phyloP scores from a whole-genome alignment of 2,888 invertebrate species.

The Chromoteleia sp. region DNA sequence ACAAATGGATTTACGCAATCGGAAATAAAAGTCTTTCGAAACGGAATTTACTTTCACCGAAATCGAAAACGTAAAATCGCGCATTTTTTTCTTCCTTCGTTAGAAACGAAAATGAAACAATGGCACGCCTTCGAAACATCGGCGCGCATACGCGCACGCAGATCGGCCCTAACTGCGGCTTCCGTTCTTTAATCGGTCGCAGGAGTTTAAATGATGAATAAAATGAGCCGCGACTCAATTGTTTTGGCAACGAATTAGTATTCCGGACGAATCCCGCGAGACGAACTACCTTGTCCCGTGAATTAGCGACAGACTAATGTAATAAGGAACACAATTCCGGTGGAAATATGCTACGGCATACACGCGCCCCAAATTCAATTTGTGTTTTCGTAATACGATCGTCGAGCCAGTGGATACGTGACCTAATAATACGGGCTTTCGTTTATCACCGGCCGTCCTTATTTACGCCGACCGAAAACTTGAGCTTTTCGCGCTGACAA shows the following conservation, averaged over 20 bases:
- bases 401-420: slow-evolving; percentile 74
- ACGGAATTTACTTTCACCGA: slow-evolving; percentile 28
- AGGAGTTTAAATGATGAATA: slow-evolving; percentile 36
- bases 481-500: not conserved
- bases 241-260: slow-evolving; percentile 49
- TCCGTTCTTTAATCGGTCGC: slow-evolving; percentile 28
- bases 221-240: slow-evolving; percentile 47
- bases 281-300: slow-evolving; percentile 61
- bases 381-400: slow-evolving; percentile 72
- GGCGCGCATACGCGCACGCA: not conserved
- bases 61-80: slow-evolving; percentile 23
- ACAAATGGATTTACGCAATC: not conserved
- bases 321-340: slow-evolving; percentile 72
- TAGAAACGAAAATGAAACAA: not conserved
- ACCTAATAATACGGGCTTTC: slow-evolving; percentile 72
- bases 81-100: too few relatives aligned
- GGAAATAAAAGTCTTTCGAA: too few relatives aligned
- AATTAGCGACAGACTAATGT: slow-evolving; percentile 70
- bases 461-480: slow-evolving; percentile 9
- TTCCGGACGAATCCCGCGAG: slow-evolving; percentile 29
- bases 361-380: slow-evolving; percentile 77
- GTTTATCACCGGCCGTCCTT: slow-evolving; percentile 36
- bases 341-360: slow-evolving; percentile 63
- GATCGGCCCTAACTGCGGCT: slow-evolving; percentile 13
- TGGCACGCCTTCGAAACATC: too few relatives aligned